Base-by-base conservation (phyloP, 1,140 invertebrate genomes). In the Eciton burchellii region DNA sequence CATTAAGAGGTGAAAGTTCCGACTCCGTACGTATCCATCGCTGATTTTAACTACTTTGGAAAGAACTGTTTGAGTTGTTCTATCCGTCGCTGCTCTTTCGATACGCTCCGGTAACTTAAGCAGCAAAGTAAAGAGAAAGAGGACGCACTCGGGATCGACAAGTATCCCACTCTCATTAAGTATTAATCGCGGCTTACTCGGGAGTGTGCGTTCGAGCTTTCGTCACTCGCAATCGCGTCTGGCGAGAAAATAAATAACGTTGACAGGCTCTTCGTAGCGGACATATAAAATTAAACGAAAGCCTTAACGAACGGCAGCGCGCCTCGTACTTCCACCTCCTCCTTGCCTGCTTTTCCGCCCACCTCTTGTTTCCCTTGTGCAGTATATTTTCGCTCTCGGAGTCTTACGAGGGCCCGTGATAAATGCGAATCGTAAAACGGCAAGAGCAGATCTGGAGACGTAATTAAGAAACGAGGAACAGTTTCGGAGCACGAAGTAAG, bases 381-480 rank as follows among this genome's bases (percentile, higher is more conserved):
- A 62, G 82, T 84, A 71, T 81, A 88, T 87, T 87, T 85, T 85
- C 85, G 26, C 73, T 63, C 73, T 63, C 56, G 56, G 83, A 82
- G 87, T 88, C 86, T 88, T 85, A 85, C 79, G 70, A 83, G n/a
- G 86, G 56, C 43, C 60, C 45, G 81, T 88, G 86, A 88, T 88
- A 85, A 88, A 88, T 85, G 86, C 57, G 86, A 85, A 88, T 85
- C 85, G 87, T 88, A 87, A 87, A 88, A 73, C 73, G 57, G 66
- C 63, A 43, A 62, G 66, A 83, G 52, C 63, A 72, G 70, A 77
- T 86, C 74, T 47, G 60, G 63, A 87, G 85, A 82, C 82, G 86
- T 87, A 87, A 87, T 88, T 88, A 88, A 88, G 86, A 84, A 87
- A 43, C 52, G 76, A 82, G 82, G 16, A 84, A 66, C 54, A 62